Percentiles rank a stretch among this genome's conserved stretches.
These are phyloP conservation scores for Macquaria ambigua DNA, from an alignment of 2,113 vertebrate species.

Conservation along the genomic window DNA sequence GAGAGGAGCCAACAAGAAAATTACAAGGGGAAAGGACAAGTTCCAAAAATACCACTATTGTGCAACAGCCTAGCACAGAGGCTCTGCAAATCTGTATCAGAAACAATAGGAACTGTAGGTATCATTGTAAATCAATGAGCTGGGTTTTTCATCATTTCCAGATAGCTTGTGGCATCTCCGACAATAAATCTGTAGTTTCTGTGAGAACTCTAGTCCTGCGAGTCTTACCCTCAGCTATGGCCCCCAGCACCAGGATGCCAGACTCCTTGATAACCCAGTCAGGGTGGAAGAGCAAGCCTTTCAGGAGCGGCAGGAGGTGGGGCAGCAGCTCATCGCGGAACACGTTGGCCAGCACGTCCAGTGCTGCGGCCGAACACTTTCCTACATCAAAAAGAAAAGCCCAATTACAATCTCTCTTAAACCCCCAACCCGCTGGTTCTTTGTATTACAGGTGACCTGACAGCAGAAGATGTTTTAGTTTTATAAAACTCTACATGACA, in stretches of 20 bases:
- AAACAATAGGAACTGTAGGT: constrained; percentile 62
- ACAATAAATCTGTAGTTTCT: neutral
- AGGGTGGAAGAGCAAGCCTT: constrained; percentile 93
- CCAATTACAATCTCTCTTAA: neutral
- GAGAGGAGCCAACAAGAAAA: neutral
- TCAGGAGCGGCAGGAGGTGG: constrained; percentile 93
- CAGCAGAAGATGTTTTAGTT: neutral
- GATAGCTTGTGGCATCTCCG: neutral
- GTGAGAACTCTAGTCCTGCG: neutral
- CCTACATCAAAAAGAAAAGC: constrained; percentile 76
- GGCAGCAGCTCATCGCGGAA: constrained; percentile 96
- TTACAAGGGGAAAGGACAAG: neutral
- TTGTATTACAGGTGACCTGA: neutral
- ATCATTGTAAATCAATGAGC: constrained; percentile 74
- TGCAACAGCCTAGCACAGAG: too few relatives aligned
- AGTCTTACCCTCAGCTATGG: constrained; percentile 91
- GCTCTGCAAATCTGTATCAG: constrained; percentile 55
- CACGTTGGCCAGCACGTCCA: constrained; percentile 95
- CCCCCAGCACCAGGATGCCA: constrained; percentile 94
- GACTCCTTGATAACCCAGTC: constrained; percentile 98
- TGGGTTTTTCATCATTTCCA: constrained; percentile 71
- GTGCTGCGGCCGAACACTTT: constrained; percentile 93
- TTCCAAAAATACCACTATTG: neutral
- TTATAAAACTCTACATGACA: neutral
- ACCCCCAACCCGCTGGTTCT: neutral